Evolutionary conservation across 2,888 invertebrate genomes (phyloP).

Genomic region (Uropetala carovei): DNA sequence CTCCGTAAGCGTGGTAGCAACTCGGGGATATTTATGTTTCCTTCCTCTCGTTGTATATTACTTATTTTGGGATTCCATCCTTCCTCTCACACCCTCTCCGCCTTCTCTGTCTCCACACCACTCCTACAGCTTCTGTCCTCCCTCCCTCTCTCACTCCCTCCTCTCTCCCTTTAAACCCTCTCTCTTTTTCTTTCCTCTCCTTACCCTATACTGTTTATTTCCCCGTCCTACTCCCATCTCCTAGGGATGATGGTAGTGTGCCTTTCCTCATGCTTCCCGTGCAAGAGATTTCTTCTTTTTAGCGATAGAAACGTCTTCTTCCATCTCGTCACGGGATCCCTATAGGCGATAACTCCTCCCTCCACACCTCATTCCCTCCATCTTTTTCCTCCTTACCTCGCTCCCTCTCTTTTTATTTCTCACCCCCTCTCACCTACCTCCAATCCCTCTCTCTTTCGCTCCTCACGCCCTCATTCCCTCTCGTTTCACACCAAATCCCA

Average conservation of each 20-base stretch:
- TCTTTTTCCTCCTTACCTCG: background rate
- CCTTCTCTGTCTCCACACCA: too few relatives aligned
- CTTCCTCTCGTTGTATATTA: too few relatives aligned
- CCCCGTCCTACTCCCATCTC: background rate
- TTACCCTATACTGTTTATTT: background rate
- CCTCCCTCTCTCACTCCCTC: background rate
- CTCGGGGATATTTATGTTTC: too few relatives aligned
- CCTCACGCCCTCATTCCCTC: too few relatives aligned
- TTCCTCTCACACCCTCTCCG: too few relatives aligned
- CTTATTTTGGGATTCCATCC: too few relatives aligned
- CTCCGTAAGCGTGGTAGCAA: too few relatives aligned
- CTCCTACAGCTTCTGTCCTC: too few relatives aligned
- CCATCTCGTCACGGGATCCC: slow-evolving; percentile 2
- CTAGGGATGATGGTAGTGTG: background rate
- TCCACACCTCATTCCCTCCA: background rate
- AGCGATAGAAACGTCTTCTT: background rate
- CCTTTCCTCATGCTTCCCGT: background rate
- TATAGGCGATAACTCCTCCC: background rate
- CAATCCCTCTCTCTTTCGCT: too few relatives aligned
- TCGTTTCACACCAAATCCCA: too few relatives aligned
- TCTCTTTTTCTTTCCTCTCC: background rate
- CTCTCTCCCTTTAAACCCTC: background rate
- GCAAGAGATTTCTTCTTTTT: slow-evolving; percentile 8
- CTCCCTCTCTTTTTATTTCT: too few relatives aligned
- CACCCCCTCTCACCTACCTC: too few relatives aligned